Percentiles rank a stretch among this genome's conserved stretches.
Conservation (phyloP, 2,888 invertebrate genomes). For the Conus canariensis region DNA sequence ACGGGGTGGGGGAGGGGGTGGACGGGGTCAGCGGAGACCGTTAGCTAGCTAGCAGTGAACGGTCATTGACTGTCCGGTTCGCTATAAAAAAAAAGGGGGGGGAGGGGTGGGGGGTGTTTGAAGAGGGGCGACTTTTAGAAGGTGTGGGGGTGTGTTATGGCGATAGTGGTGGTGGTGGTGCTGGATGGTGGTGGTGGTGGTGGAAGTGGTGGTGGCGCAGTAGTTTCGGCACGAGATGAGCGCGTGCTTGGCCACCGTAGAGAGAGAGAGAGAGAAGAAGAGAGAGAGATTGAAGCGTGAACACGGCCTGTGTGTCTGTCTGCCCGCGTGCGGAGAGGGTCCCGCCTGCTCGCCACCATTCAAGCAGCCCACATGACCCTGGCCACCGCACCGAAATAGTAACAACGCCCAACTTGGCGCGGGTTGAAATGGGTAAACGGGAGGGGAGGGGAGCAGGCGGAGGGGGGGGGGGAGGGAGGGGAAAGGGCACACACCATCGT, state of each 20-base stretch:
- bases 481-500: background rate
- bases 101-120: background rate
- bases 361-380: conserved; percentile 30
- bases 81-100: background rate
- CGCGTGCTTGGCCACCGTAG: background rate
- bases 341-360: conserved; percentile 30
- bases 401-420: conserved; percentile 31
- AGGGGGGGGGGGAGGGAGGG: background rate
- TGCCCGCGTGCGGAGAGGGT: background rate
- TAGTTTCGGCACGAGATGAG: background rate
- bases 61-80: background rate
- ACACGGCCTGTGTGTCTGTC: background rate
- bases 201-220: background rate
- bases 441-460: background rate
- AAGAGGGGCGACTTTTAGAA: too few relatives aligned
- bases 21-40: conserved; percentile 6
- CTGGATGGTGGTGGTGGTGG: background rate
- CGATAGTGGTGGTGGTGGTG: too few relatives aligned
- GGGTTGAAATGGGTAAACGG: conserved; percentile 15
- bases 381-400: conserved; percentile 40
- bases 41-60: background rate
- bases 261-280: conserved; percentile 2
- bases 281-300: background rate
- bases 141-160: too few relatives aligned
- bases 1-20: too few relatives aligned